These are phyloP conservation scores for Microplitis demolitor DNA, from an alignment of 1,140 invertebrate species.

Conservation along the genomic window DNA sequence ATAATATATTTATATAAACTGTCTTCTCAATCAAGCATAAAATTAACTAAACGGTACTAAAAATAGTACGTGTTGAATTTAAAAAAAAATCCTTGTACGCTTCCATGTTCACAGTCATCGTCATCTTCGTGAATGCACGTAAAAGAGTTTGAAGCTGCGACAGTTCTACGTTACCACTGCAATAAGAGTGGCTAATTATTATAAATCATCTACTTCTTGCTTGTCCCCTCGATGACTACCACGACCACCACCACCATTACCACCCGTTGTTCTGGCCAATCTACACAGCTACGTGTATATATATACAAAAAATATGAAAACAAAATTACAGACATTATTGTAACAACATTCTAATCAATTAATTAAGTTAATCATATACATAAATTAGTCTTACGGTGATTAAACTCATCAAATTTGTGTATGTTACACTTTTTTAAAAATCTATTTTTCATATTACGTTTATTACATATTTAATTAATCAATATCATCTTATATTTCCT, in stretches of 20 bases:
- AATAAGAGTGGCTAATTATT: constrained; percentile 48
- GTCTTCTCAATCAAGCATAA: not conserved
- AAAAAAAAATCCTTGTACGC: constrained; percentile 53
- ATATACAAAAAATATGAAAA: constrained; percentile 34
- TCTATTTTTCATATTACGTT: not conserved
- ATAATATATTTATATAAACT: not conserved
- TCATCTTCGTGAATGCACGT: constrained; percentile 60
- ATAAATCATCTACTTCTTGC: constrained; percentile 39
- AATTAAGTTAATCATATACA: not conserved
- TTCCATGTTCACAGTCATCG: constrained; percentile 60
- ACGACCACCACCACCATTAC: constrained; percentile 34
- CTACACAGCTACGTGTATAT: constrained; percentile 57
- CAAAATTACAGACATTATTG: constrained; percentile 32
- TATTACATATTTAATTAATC: too few relatives aligned
- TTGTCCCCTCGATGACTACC: constrained; percentile 45
- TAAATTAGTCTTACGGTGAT: not conserved
- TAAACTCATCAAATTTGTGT: not conserved
- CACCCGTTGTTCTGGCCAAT: constrained; percentile 51
- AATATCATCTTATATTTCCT: too few relatives aligned
- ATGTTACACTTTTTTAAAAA: not conserved
- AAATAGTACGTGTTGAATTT: constrained; percentile 32
- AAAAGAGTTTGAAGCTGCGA: constrained; percentile 45
- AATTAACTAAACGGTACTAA: constrained; percentile 4
- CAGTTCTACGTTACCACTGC: constrained; percentile 53
- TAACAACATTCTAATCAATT: constrained; percentile 41